Conservation (phyloP, 2,888 invertebrate genomes). For the Agonopterix heracliana region DNA sequence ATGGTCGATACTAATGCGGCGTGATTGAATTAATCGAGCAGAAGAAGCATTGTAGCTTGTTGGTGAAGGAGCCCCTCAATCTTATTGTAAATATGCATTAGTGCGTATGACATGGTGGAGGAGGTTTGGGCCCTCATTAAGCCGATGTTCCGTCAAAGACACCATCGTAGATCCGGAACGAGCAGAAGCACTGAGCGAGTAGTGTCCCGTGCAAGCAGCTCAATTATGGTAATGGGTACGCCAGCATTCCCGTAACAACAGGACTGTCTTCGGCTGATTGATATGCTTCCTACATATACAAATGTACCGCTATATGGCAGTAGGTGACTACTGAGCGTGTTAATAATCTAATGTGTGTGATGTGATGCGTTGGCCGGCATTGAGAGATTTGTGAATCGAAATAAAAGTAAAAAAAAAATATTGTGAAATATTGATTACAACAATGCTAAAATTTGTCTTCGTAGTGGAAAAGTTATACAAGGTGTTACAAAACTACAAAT, state of each 20-base stretch:
- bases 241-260: slow-evolving; percentile 49
- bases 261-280: slow-evolving; percentile 47
- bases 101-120: slow-evolving; percentile 43
- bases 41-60: slow-evolving; percentile 35
- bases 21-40: slow-evolving; percentile 37
- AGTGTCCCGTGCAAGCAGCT: slow-evolving; percentile 62
- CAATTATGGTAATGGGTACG: slow-evolving; percentile 70
- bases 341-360: too few species aligned
- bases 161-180: slow-evolving; percentile 36
- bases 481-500: too few species aligned
- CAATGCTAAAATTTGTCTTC: too few species aligned
- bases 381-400: too few species aligned
- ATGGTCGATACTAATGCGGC: slow-evolving; percentile 13
- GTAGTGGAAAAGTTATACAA: too few species aligned
- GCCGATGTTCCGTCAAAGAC: slow-evolving; percentile 61
- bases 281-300: slow-evolving; percentile 24
- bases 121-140: slow-evolving; percentile 57
- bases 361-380: too few species aligned
- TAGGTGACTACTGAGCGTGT: too few species aligned
- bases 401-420: too few species aligned
- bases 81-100: slow-evolving; percentile 65
- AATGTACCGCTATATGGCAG: neutral
- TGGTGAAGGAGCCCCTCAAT: slow-evolving; percentile 30
- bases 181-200: slow-evolving; percentile 20
- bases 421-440: too few species aligned